Evolutionary conservation across 2,888 invertebrate species (phyloP).

Genomic region (Drosophila crucigera): DNA sequence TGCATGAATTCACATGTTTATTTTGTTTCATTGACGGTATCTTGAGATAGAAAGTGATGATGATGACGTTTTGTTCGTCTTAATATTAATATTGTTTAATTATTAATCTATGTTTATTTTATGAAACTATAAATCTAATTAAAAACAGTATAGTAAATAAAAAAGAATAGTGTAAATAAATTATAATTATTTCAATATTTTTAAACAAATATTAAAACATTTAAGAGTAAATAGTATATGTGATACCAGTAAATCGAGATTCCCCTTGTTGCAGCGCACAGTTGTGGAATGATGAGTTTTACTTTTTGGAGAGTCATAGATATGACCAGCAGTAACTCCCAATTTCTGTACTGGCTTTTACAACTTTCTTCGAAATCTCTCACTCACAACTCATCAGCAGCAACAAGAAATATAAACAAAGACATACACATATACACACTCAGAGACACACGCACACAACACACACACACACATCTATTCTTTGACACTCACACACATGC

Average conservation of each 20-base stretch:
- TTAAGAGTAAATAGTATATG: not conserved
- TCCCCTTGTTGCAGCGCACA: not conserved
- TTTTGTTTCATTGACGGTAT: not conserved
- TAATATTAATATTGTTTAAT: not conserved
- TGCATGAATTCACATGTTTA: not conserved
- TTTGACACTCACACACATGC: conserved; percentile 26
- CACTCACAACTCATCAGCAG: conserved; percentile 39
- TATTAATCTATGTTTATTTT: not conserved
- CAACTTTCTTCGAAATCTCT: conserved; percentile 30
- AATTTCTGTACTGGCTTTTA: conserved; percentile 25
- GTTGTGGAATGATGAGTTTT: not conserved
- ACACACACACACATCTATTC: not conserved
- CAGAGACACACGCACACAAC: conserved; percentile 7
- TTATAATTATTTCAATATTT: not conserved
- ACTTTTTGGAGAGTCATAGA: conserved; percentile 11
- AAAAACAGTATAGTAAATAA: not conserved
- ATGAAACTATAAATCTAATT: too few relatives aligned
- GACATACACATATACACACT: conserved; percentile 32
- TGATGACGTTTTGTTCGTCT: not conserved
- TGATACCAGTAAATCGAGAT: not conserved
- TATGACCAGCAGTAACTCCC: conserved; percentile 31
- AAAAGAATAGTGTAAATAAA: not conserved
- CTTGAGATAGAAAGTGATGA: not conserved
- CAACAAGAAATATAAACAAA: conserved; percentile 28
- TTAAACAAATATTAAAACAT: not conserved